Conservation (phyloP, 2,888 invertebrate species). For the Kuschelorhynchus macadamiae region DNA sequence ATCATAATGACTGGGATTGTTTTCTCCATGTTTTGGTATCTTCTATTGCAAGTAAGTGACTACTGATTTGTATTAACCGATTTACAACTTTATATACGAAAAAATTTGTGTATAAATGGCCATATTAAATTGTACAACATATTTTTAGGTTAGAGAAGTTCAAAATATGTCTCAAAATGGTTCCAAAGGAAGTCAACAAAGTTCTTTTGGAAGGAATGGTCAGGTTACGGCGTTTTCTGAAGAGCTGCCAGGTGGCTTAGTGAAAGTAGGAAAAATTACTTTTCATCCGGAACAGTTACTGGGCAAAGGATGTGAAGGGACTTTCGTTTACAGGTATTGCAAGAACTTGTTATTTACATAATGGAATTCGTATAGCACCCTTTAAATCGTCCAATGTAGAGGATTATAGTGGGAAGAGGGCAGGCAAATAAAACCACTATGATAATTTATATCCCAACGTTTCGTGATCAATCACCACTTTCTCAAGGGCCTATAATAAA, state of each 20-base stretch:
- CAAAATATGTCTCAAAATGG: conserved; percentile 76
- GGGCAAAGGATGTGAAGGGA: conserved; percentile 98
- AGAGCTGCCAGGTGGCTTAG: conserved; percentile 77
- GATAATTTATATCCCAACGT: no score
- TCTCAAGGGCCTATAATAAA: no score
- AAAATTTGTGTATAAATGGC: no score
- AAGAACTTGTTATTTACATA: no score
- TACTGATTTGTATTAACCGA: no score
- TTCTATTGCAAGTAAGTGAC: conserved; percentile 75
- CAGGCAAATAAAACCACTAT: no score
- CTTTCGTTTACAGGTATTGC: conserved; percentile 92
- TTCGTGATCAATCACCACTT: no score
- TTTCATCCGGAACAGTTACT: conserved; percentile 89
- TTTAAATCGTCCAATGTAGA: no score
- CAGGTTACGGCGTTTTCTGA: conserved; percentile 73
- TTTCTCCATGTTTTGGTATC: conserved; percentile 82
- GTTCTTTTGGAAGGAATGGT: conserved; percentile 64
- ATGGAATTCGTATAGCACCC: no score
- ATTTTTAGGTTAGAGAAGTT: conserved; percentile 74
- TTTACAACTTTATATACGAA: no score
- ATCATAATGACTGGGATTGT: conserved; percentile 79
- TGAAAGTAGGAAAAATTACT: conserved; percentile 88
- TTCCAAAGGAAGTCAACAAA: conserved; percentile 62
- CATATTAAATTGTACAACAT: no score
- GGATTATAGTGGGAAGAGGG: no score